A percentile compares a stretch with the other conserved stretches of the same genome.
phyloP scores from a whole-genome alignment of 2,113 vertebrate species.

The Sceloporus undulatus region DNA sequence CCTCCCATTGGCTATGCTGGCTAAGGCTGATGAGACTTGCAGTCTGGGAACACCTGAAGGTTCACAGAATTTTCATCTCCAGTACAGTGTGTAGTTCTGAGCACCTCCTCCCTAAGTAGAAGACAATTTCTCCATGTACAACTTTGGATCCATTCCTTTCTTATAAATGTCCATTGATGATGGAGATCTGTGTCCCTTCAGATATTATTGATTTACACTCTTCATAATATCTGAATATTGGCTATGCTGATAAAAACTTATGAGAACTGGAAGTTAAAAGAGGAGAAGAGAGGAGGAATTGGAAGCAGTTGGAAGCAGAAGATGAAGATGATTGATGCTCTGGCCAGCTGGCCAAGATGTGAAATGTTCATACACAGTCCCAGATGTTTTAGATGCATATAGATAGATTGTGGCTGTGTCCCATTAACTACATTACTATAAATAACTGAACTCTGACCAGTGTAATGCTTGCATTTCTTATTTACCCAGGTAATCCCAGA shows the following conservation, averaged over 20 bases:
- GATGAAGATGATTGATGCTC: background rate
- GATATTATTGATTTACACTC: no score
- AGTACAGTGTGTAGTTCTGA: background rate
- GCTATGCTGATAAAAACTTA: no score
- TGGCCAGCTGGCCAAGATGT: background rate
- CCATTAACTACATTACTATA: background rate
- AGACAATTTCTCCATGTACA: background rate
- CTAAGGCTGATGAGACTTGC: no score
- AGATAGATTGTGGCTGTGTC: background rate
- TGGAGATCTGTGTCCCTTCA: no score
- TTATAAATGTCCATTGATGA: background rate
- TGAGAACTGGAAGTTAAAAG: no score
- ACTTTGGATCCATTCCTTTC: background rate
- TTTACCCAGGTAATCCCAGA: background rate
- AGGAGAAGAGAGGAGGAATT: no score
- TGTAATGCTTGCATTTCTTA: conserved; percentile 38
- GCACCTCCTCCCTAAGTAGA: background rate
- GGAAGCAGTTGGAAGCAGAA: no score
- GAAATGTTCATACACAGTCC: background rate
- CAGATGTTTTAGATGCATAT: background rate
- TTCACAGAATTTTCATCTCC: no score
- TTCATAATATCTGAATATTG: no score
- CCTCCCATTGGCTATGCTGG: no score
- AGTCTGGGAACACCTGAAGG: no score
- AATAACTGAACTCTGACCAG: conserved; percentile 13